Evolutionary conservation across 92 coral and sea anemone species (phyloP), one percentile per base, ranked within the genome.

Genomic region (Umimayanthus kanabou): DNA sequence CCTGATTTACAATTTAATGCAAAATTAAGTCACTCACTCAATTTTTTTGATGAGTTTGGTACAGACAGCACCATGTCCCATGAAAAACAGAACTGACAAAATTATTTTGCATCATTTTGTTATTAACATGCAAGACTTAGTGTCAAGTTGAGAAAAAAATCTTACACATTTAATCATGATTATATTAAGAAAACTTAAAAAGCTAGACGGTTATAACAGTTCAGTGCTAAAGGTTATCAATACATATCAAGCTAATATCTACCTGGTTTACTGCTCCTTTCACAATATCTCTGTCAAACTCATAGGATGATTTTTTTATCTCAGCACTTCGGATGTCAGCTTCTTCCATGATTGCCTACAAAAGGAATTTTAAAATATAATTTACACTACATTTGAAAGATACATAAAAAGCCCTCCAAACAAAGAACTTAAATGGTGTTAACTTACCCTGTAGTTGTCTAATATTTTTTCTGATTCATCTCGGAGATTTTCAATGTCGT

Each of bases 311-410:
- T 87, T 97, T 97, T 86, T 95, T 97, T 50, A 94, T 94, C 88
- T 97, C 99, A 79, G 98, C 96, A 87, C 91, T 95, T 88, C 98
- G 91, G 73, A 97, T 95, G 50, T 97, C 99, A 82, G 98, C 99
- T 83, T 97, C 99, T 89, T 97, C 99, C 99, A 97, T 97, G n/a
- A 97, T 96, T 88, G 99, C 99, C 99, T 97, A 28, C 9, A 82
- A 67, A 70, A 10, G 2, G 80, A 77, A n/a, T n/a, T n/a, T n/a
- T n/a, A 77, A 9, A 47, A 79, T 22, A 71, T 43, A 22, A 14
- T 9, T 0, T 47, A 39, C 16, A 28, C 40, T 71, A n/a, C 4
- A 28, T 13, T 53, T 25, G 2, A 23, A 33, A 49, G 50, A 47
- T 47, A n/a, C n/a, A n/a, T n/a, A n/a, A n/a, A n/a, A n/a, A n/a